A percentile compares a stretch with the other conserved stretches of the same genome.
phyloP scores from a whole-genome alignment of 1,140 invertebrate species.

The Trinorchestia longiramus region DNA sequence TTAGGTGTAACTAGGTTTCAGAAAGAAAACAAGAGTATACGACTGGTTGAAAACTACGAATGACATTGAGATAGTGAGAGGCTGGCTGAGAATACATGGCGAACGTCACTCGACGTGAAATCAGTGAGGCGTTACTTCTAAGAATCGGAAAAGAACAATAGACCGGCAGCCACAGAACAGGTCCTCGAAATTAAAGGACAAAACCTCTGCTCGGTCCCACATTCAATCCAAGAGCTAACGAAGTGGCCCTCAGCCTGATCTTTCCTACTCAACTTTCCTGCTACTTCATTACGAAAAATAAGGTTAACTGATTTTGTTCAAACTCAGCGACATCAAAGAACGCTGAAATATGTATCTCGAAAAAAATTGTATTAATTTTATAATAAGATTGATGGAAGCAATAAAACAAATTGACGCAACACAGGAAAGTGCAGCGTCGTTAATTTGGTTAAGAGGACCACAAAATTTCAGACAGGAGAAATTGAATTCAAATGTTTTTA shows the following conservation, averaged over 20 bases:
- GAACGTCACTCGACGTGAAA: neutral
- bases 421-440: neutral
- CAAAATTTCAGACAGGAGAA: neutral
- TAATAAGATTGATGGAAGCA: neutral
- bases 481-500: no score
- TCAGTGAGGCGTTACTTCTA: neutral
- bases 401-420: neutral
- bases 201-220: neutral
- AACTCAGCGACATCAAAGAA: neutral
- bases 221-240: neutral
- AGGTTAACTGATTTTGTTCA: neutral
- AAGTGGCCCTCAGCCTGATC: neutral
- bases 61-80: neutral
- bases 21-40: no score
- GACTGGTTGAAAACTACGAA: neutral
- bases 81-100: neutral
- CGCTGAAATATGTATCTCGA: neutral
- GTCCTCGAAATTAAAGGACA: neutral
- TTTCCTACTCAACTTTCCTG: neutral
- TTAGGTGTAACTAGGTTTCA: no score
- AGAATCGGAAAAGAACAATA: neutral
- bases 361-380: no score
- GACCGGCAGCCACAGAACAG: neutral
- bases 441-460: neutral
- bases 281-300: neutral